A percentile compares a stretch with the other conserved stretches of the same genome.
phyloP scores from a whole-genome alignment of 53 echinoderm and acorn worm genomes.

The Hippasteria phrygiana region DNA sequence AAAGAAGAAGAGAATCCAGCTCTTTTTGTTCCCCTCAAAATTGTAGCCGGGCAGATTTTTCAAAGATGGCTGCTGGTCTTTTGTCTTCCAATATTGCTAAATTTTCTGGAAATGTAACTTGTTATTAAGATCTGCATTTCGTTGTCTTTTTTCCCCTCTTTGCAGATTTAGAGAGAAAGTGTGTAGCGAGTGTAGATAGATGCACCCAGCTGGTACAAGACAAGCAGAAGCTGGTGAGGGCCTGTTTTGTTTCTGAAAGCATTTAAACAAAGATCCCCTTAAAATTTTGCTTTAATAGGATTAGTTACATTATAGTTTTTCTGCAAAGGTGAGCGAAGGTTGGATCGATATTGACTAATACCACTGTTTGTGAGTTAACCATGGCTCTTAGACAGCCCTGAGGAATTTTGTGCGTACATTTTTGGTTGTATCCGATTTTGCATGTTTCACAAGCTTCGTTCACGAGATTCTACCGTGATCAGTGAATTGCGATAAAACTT shows the following conservation, averaged over 20 bases:
- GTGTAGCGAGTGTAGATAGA: slow-evolving; percentile 83
- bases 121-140: not conserved
- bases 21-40: too few relatives aligned
- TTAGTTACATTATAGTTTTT: not conserved
- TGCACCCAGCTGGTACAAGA: slow-evolving; percentile 89
- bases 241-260: not conserved
- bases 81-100: not conserved
- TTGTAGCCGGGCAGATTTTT: too few relatives aligned
- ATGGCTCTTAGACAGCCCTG: too few relatives aligned
- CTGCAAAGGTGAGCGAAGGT: not conserved
- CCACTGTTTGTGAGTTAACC: too few relatives aligned
- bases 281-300: not conserved
- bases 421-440: too few relatives aligned
- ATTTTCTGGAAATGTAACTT: not conserved
- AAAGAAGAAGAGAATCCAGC: too few relatives aligned
- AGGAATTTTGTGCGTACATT: too few relatives aligned
- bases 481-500: too few relatives aligned
- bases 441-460: too few relatives aligned
- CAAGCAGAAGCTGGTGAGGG: slow-evolving; percentile 91
- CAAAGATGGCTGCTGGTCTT: not conserved
- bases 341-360: too few relatives aligned
- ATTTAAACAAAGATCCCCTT: too few relatives aligned
- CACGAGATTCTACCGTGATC: too few relatives aligned
- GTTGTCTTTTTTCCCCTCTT: slow-evolving; percentile 15
- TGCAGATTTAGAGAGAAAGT: slow-evolving; percentile 92